Base-by-base conservation (phyloP, 2,113 vertebrate species). In the Tauraco erythrolophus region DNA sequence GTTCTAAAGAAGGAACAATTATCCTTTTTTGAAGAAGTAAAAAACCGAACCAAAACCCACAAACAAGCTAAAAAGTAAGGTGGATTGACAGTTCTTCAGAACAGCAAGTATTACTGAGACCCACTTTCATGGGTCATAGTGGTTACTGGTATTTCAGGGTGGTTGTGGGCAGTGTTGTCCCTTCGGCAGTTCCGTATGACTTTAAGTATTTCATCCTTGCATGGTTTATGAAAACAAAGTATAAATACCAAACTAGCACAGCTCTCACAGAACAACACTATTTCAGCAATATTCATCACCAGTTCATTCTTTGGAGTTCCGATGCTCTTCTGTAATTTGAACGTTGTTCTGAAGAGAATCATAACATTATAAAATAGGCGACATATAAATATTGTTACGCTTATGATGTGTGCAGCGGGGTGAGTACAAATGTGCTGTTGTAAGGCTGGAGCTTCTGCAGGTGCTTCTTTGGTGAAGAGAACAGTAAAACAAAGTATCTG, bases 221-320 rank as follows among this genome's bases (percentile, higher is more conserved):
- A 98, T 0, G 98, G 98, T 30, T 93, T 60, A 33, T 99, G 98
- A 21, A 98, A 72, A 51, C 91, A 14, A 17, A 98, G 96, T 48
- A 98, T 89, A 8, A 97, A n/a, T 6, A 98, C 62, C 85, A 98
- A 94, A 43, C 95, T 97, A 31, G 54, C 9, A 1, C 98, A 98
- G 97, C 98, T 98, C 50, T 98, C 98, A 0, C 95, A 96, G 91
- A 98, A 99, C 83, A 99, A 6, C 24, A 98, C 97, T 22, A 98
- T 96, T 91, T 99, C 98, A 0, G 98, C 97, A 35, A 98, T 96
- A 48, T 97, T 98, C 97, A 98, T 93, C 85, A 98, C 92, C 2
- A 98, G 96, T 35, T 95, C 75, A 0, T 98, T 92, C 30, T n/a
- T 23, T 0, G 65, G 45, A 3, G 88, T 92, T 83, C 97, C 94